phyloP scores from a whole-genome alignment of 2,888 invertebrate genomes.

The Drosophila eohydei region DNA sequence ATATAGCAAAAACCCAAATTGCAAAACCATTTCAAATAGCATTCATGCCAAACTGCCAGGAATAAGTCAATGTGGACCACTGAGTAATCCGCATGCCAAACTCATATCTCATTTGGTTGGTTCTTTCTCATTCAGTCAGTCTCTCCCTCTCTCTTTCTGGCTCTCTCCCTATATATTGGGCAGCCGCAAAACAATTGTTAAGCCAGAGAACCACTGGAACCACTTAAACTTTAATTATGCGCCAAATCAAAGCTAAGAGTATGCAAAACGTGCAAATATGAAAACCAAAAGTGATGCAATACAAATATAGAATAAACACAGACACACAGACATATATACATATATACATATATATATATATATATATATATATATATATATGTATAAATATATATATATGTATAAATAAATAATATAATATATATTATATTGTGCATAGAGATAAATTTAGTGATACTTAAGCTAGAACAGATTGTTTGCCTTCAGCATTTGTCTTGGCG shows the following conservation, averaged over 20 bases:
- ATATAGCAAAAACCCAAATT: slow-evolving; percentile 11
- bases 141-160: neutral
- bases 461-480: neutral
- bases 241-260: slow-evolving; percentile 46
- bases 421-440: neutral
- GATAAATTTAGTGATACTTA: neutral
- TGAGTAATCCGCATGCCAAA: slow-evolving; percentile 29
- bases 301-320: slow-evolving; percentile 2
- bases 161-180: neutral
- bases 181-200: slow-evolving; percentile 53
- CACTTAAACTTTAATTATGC: slow-evolving; percentile 68
- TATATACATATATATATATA: neutral
- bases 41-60: slow-evolving; percentile 22
- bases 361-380: neutral
- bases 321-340: neutral
- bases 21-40: slow-evolving; percentile 28
- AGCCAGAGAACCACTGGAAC: slow-evolving; percentile 41
- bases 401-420: neutral
- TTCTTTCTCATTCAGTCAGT: neutral
- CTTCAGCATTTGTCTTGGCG: slow-evolving; percentile 32
- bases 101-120: slow-evolving; percentile 21
- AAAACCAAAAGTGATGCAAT: slow-evolving; percentile 63
- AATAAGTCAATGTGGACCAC: slow-evolving; percentile 18
- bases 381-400: slow-evolving; percentile 1
- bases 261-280: slow-evolving; percentile 66